Evolutionary conservation across 1,140 invertebrate species (phyloP).

Genomic region (Drosophila oshimai): DNA sequence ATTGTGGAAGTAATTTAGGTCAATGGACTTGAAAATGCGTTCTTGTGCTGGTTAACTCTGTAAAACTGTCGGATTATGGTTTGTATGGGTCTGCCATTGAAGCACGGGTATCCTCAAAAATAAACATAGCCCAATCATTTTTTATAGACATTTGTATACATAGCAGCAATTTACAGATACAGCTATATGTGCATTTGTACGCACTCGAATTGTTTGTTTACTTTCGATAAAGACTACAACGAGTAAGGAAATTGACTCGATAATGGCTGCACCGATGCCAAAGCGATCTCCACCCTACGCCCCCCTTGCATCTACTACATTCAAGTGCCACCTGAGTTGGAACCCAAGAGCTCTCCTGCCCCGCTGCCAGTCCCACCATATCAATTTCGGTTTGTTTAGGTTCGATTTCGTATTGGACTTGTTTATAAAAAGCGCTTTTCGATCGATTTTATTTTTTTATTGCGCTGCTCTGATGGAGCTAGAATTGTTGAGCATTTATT

Average conservation of each 20-base stretch:
- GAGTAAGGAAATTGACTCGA: conserved; percentile 63
- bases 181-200: conserved; percentile 8
- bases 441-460: conserved; percentile 65
- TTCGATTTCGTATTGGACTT: conserved; percentile 68
- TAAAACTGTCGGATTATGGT: conserved; percentile 24
- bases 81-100: not conserved
- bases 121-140: conserved; percentile 60
- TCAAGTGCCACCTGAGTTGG: conserved; percentile 64
- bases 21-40: conserved; percentile 62
- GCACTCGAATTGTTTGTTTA: conserved; percentile 53
- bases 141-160: not conserved
- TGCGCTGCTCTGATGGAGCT: conserved; percentile 35
- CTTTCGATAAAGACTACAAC: conserved; percentile 62
- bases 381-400: conserved; percentile 73
- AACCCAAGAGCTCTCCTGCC: not conserved
- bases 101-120: conserved; percentile 7
- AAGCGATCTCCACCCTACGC: not conserved
- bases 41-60: conserved; percentile 12
- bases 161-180: not conserved
- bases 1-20: conserved; percentile 61
- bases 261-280: conserved; percentile 35
- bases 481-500: conserved; percentile 68
- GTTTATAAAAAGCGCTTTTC: conserved; percentile 59
- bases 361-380: conserved; percentile 9
- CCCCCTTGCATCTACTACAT: conserved; percentile 17